Base-by-base conservation (phyloP, 2,888 invertebrate species). In the Protula sp. region DNA sequence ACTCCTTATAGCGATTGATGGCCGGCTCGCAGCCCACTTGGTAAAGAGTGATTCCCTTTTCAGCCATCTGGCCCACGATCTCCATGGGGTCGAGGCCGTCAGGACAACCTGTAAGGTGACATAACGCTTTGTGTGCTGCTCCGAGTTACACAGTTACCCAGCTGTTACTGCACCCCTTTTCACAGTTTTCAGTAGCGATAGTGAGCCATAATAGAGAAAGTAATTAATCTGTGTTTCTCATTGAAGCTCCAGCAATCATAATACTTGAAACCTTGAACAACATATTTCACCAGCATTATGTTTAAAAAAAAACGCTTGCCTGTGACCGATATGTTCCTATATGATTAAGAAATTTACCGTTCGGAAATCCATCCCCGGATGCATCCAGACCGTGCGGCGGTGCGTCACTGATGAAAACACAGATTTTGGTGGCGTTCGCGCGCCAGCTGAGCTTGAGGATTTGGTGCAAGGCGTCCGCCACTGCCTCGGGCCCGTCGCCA, bases 401-500 rank as follows among this genome's bases (percentile, higher is more conserved):
- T 9, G 76, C 77, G 56, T 77, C 76, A 0, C 74, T 67, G 14
- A 76, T 70, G 31, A 75, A 67, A 14, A 77, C 72, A 62, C 74
- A 74, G 22, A 77, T 73, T 57, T 75, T 75, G 2, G 76, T 74
- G 3, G 76, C 70, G 2, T 74, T 69, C 2, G 67, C 65, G 28
- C 76, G 54, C 77, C 77, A 78, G 54, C 54, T 68, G 3, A 77
- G 67, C 60, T 75, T 75, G 14, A 72, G 56, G 29, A 75, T 63
- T 57, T 73, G 69, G 58, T 75, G 73, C 3, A 77, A 60, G 22
- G 72, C 77, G 57, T 76, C 75, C 0, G 77, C 75, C 0, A 77
- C 76, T 4, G 75, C 75, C 55, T 77, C 77, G 1, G 77, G 75
- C 1, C 59, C 54, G 59, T 77, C 77, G 0, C 76, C 76, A 24